A percentile compares a stretch with the other conserved stretches of the same genome.
phyloP scores from a whole-genome alignment of 2,797 vertebrate species.

The Myotis daubentonii region DNA sequence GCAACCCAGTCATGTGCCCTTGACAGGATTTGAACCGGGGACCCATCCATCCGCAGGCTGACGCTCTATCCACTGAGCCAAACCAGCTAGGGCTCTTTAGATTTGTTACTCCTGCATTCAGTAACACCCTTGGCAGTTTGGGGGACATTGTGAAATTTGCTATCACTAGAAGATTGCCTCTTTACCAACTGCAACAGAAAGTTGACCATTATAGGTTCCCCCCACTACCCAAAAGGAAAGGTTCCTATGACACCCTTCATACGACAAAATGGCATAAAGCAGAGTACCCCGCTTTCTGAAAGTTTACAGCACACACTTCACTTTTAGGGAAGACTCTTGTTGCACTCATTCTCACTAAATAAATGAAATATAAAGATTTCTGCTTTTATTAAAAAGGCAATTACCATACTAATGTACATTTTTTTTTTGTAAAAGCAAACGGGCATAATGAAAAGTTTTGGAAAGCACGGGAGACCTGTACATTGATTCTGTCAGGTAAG shows the following conservation, averaged over 20 bases:
- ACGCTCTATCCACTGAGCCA: too few species aligned
- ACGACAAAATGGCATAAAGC: neutral
- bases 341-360: neutral
- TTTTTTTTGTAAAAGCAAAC: neutral
- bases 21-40: too few species aligned
- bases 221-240: neutral
- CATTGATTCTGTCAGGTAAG: neutral
- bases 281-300: neutral
- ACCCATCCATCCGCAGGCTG: too few species aligned
- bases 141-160: neutral
- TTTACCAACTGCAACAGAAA: slow-evolving; percentile 34
- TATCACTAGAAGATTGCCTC: slow-evolving; percentile 10
- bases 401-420: neutral
- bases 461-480: neutral
- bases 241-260: neutral
- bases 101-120: neutral
- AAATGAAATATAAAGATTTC: neutral
- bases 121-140: neutral
- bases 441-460: neutral
- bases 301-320: neutral
- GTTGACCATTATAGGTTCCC: neutral
- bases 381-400: neutral
- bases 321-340: neutral
- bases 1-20: too few species aligned
- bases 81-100: too few species aligned